Evolutionary conservation across 2,797 vertebrate species (phyloP), one percentile per base, ranked within the genome.

Genomic region (Liasis olivaceus): DNA sequence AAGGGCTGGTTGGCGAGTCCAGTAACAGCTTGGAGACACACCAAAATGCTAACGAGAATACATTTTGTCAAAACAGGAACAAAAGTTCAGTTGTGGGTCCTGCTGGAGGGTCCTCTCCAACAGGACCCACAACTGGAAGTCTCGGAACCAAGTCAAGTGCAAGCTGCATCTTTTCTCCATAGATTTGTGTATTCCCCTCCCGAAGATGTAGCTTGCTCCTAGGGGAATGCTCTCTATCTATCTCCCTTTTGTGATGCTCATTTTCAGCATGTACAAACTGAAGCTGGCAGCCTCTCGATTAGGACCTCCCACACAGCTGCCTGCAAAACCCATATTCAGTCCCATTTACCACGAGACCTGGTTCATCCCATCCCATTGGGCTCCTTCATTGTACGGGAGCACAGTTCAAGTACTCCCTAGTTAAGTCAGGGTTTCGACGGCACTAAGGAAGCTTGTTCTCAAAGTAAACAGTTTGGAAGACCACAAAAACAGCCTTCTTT

Each of bases 161-260:
- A 24, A 87, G n/a, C 11, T 31, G 8, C 3, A 20, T 60, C 85
- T 60, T 60, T 60, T 60, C 9, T 36, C 4, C n/a, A 87, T 42
- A 22, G 24, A 87, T 87, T 24, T 62, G 20, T 87, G 31, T 36
- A 60, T 12, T 36, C 31, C 20, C 9, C 58, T 13, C 31, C 9
- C n/a, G 22, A 87, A 87, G 20, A n/a, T 56, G 24, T 28, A 56
- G 6, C 66, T 9, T 72, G 28, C 4, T 72, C 66, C 31, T 36
- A 60, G n/a, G 66, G 14, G 4, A 85, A n/a, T 56, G 84, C 31
- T 42, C 17, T 77, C 72, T 24, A 9, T 58, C 15, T 15, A 20
- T 31, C 28, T 93, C 95, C 95, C 95, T 95, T 95, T 93, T 90
- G 15, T 17, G 24, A 7, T 22, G n/a, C 69, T 90, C 24, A 26